Percentiles rank a stretch among this genome's conserved stretches.
phyloP scores from a whole-genome alignment of 2,113 vertebrate species.

The Raja brachyura region DNA sequence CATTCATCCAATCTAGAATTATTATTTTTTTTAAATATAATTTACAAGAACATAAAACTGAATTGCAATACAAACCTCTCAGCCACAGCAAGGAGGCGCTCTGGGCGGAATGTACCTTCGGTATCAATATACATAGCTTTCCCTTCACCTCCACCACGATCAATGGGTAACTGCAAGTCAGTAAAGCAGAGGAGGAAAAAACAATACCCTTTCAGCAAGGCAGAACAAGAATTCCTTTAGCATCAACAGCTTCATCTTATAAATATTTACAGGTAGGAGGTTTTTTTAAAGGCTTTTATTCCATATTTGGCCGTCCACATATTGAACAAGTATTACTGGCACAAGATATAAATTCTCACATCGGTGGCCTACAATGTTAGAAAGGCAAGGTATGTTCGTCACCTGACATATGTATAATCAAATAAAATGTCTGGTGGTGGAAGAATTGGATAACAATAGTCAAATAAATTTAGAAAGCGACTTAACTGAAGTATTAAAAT shows the following conservation, averaged over 20 bases:
- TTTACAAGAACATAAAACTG: not conserved
- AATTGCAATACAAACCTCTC: conserved; percentile 66
- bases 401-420: not conserved
- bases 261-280: too few species aligned
- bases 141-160: conserved; percentile 89
- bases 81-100: conserved; percentile 89
- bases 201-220: not conserved
- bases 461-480: conserved; percentile 2
- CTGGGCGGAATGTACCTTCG: conserved; percentile 89
- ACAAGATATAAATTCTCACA: not conserved
- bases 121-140: conserved; percentile 98
- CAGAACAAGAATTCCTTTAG: not conserved
- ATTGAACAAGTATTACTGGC: not conserved
- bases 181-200: not conserved
- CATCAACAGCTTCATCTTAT: not conserved
- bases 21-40: too few species aligned
- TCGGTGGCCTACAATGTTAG: not conserved
- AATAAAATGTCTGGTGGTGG: not conserved
- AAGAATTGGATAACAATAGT: too few species aligned
- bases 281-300: too few species aligned
- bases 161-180: conserved; percentile 77
- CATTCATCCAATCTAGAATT: not conserved
- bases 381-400: not conserved
- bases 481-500: not conserved
- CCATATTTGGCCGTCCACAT: not conserved